Evolutionary conservation across 2,888 invertebrate genomes (phyloP).

Genomic region (Ceraclea dissimilis): DNA sequence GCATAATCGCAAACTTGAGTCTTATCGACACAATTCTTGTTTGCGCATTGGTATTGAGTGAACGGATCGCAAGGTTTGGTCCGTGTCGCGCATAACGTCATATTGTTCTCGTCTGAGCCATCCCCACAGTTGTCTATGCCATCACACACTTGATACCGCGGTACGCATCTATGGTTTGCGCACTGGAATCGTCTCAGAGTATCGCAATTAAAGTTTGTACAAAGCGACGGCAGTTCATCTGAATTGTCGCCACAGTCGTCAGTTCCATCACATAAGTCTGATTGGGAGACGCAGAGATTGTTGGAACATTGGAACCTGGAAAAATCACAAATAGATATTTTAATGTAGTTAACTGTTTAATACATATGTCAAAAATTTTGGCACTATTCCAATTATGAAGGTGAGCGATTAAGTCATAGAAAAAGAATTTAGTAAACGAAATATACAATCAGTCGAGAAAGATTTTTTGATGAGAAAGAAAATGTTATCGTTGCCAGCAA

Average conservation of each 20-base stretch:
- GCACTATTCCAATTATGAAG: neutral
- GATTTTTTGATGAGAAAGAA: no score
- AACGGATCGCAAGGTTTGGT: conserved; percentile 68
- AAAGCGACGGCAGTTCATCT: conserved; percentile 76
- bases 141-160: conserved; percentile 83
- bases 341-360: neutral
- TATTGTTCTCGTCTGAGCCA: conserved; percentile 92
- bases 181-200: conserved; percentile 82
- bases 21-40: conserved; percentile 74
- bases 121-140: conserved; percentile 90
- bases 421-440: neutral
- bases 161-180: conserved; percentile 79
- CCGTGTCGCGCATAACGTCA: conserved; percentile 76
- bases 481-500: no score
- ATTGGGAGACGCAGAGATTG: conserved; percentile 82
- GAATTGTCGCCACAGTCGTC: conserved; percentile 91
- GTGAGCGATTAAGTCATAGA: neutral
- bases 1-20: conserved; percentile 78
- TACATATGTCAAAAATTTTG: neutral
- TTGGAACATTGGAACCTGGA: conserved; percentile 83
- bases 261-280: conserved; percentile 86
- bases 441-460: no score
- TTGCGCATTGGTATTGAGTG: conserved; percentile 81
- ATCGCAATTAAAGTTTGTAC: conserved; percentile 80
- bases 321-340: neutral